Evolutionary conservation across 2,113 vertebrate genomes (phyloP).

Genomic region (Salvator merianae): DNA sequence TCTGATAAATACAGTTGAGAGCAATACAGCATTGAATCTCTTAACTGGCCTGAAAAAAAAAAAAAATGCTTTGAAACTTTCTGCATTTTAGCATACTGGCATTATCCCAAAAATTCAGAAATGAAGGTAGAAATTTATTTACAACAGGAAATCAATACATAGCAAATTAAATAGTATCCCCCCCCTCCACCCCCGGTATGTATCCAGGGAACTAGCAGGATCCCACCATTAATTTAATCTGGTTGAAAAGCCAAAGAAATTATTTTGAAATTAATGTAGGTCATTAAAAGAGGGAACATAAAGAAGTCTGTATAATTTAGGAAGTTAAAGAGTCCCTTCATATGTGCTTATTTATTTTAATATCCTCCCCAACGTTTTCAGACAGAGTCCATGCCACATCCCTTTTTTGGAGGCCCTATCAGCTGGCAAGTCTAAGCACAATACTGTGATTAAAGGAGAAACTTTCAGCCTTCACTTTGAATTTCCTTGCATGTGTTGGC

Average conservation of each 20-base stretch:
- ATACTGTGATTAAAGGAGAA: constrained; percentile 28
- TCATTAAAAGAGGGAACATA: neutral
- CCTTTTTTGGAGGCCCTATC: constrained; percentile 8
- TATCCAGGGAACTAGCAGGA: neutral
- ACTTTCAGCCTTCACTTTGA: constrained; percentile 18
- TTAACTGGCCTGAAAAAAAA: neutral
- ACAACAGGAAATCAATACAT: neutral
- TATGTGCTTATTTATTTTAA: constrained; percentile 22
- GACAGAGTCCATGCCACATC: neutral
- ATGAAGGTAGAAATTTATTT: neutral
- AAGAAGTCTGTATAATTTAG: neutral
- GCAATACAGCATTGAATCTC: neutral
- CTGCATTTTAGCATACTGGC: neutral
- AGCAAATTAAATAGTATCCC: neutral
- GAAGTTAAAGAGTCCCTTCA: neutral
- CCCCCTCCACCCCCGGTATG: too few species aligned
- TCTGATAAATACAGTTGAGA: neutral
- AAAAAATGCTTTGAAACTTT: neutral
- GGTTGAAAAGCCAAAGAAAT: neutral
- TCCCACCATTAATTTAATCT: neutral
- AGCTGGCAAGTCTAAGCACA: constrained; percentile 21
- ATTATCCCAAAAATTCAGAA: neutral
- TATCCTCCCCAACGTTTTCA: constrained; percentile 18
- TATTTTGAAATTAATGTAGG: neutral
- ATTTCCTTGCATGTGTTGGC: constrained; percentile 28